Percentiles rank a stretch among this genome's conserved stretches.
phyloP scores from a whole-genome alignment of 2,888 invertebrate species.

The Pterostichus madidus region DNA sequence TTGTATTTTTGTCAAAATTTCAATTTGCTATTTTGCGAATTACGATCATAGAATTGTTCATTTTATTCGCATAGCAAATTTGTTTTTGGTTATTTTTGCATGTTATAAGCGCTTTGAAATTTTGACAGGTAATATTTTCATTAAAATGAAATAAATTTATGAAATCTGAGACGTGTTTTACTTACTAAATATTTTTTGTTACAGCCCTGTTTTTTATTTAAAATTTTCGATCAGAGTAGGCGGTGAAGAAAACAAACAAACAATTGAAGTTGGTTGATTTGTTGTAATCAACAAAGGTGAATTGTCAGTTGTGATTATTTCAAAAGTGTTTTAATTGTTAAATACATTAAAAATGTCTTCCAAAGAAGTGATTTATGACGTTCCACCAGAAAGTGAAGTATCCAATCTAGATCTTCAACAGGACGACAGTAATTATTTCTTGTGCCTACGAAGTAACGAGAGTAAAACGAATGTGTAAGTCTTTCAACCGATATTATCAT shows the following conservation, averaged over 20 bases:
- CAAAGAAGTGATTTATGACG: constrained; percentile 12
- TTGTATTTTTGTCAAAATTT: constrained; percentile 58
- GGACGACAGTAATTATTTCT: constrained; percentile 1
- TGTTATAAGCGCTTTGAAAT: constrained; percentile 54
- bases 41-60: constrained; percentile 27
- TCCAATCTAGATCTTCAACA: neutral
- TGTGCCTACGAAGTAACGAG: neutral
- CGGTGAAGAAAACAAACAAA: neutral
- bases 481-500: neutral
- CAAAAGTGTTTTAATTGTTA: neutral
- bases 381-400: neutral
- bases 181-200: neutral
- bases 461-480: neutral
- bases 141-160: constrained; percentile 63
- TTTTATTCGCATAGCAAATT: constrained; percentile 30
- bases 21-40: constrained; percentile 2
- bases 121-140: constrained; percentile 55
- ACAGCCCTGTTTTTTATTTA: neutral
- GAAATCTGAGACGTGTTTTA: constrained; percentile 39
- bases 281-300: neutral
- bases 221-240: neutral
- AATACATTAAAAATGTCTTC: constrained; percentile 10
- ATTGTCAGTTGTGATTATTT: constrained; percentile 3
- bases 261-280: too few relatives aligned
- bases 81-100: constrained; percentile 25